Evolutionary conservation across 2,113 vertebrate genomes (phyloP).

Genomic region (Cavia aperea): DNA sequence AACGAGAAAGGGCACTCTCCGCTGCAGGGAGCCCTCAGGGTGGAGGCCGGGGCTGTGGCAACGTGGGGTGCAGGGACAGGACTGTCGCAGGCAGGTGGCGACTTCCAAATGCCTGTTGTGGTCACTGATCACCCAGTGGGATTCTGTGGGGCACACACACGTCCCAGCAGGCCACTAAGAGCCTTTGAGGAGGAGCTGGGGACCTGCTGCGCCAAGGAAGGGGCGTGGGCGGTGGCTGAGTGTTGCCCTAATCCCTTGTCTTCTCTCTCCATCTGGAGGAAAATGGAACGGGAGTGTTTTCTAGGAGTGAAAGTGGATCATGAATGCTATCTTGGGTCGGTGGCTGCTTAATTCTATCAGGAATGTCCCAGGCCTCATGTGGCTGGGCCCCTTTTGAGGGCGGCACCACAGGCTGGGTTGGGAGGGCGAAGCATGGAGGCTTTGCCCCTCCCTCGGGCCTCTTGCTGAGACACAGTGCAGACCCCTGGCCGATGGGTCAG

Average conservation of each 20-base stretch:
- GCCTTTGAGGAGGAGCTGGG: neutral
- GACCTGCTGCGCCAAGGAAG: too few relatives aligned
- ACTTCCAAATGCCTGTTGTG: fast-evolving
- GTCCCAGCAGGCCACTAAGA: neutral
- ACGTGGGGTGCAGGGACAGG: neutral
- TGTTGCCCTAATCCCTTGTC: neutral
- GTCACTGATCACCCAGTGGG: fast-evolving
- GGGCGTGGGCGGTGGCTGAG: fast-evolving
- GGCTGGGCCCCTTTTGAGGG: neutral
- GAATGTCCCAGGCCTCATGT: neutral
- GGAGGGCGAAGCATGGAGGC: neutral
- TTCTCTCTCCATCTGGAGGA: neutral
- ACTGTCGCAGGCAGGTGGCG: neutral
- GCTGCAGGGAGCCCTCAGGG: too few relatives aligned
- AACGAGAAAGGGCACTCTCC: neutral
- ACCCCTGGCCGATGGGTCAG: fast-evolving
- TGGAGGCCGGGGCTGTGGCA: fast-evolving
- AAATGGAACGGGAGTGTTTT: fast-evolving
- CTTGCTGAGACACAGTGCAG: too few relatives aligned
- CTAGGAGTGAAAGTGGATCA: neutral
- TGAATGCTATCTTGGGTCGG: neutral
- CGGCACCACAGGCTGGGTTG: too few relatives aligned
- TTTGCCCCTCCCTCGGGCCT: fast-evolving
- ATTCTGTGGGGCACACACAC: fast-evolving
- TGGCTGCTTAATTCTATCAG: neutral